A percentile compares a stretch with the other conserved stretches of the same genome.
Evolutionary conservation across 2,888 invertebrate species (phyloP).

Genomic region (Drosophila mettleri): DNA sequence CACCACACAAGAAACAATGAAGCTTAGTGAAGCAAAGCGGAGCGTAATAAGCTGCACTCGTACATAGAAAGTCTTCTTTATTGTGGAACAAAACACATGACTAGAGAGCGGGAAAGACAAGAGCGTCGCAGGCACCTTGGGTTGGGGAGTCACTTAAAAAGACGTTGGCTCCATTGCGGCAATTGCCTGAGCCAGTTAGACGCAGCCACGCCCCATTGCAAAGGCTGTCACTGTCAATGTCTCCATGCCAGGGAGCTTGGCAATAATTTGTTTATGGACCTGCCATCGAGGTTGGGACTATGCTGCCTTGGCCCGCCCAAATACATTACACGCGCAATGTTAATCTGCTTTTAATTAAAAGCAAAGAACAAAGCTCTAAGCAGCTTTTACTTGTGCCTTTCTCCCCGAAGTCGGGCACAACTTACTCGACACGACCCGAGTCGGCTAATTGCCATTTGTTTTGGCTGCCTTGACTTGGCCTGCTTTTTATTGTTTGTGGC

Average conservation of each 20-base stretch:
- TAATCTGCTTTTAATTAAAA: conserved; percentile 80
- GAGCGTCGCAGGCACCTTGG: not conserved
- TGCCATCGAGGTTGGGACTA: conserved; percentile 4
- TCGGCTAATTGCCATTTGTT: conserved; percentile 61
- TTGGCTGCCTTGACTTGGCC: conserved; percentile 37
- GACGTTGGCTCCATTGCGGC: conserved; percentile 59
- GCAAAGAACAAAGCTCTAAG: conserved; percentile 61
- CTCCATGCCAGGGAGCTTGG: conserved; percentile 55
- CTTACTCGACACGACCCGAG: not conserved
- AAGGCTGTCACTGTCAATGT: conserved; percentile 66
- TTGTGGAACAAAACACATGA: conserved; percentile 53
- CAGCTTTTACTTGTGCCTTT: conserved; percentile 48
- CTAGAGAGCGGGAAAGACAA: conserved; percentile 28
- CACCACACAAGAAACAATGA: conserved; percentile 3
- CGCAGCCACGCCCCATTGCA: conserved; percentile 1
- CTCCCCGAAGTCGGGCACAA: conserved; percentile 5
- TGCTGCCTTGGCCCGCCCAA: conserved; percentile 19
- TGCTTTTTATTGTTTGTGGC: conserved; percentile 39
- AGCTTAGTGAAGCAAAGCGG: conserved; percentile 15
- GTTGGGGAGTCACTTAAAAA: conserved; percentile 48
- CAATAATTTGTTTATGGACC: conserved; percentile 59
- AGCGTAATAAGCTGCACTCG: conserved; percentile 52
- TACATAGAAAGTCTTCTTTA: conserved; percentile 46
- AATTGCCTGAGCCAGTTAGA: conserved; percentile 56
- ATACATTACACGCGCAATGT: conserved; percentile 68